Evolutionary conservation across 2,797 vertebrate genomes (phyloP).

Genomic region (Pseudochirops corinnae): DNA sequence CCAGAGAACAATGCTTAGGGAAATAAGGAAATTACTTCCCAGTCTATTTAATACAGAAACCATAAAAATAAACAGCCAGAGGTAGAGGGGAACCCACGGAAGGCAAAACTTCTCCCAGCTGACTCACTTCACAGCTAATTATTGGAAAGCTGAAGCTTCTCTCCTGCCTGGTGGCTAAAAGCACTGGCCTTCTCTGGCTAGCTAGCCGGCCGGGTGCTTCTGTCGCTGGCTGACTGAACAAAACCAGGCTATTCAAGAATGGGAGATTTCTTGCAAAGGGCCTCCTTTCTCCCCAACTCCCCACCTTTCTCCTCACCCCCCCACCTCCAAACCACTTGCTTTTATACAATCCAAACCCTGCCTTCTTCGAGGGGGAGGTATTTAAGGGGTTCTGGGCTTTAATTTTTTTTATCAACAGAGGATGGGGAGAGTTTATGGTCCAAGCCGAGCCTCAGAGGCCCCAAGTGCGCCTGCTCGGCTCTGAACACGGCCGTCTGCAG

Average conservation of each 20-base stretch:
- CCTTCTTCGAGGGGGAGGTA: not conserved
- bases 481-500: not conserved
- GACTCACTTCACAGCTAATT: conserved; percentile 8
- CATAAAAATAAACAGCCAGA: not conserved
- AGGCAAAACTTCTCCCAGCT: conserved; percentile 4
- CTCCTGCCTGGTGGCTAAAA: not conserved
- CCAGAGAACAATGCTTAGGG: conserved; percentile 58
- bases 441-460: not conserved
- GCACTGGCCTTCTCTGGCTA: not conserved
- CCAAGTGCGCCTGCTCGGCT: not conserved
- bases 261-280: not conserved
- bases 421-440: not conserved
- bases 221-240: not conserved
- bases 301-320: not conserved
- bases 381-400: conserved; percentile 11
- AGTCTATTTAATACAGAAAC: not conserved
- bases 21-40: conserved; percentile 40
- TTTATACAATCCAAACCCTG: not conserved
- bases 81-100: not conserved
- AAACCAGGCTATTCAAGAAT: not conserved
- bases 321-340: not conserved
- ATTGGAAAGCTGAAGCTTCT: not conserved
- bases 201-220: not conserved
- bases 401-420: conserved; percentile 18
- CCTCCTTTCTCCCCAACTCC: not conserved